Evolutionary conservation across 2,888 invertebrate genomes (phyloP), one percentile per base, ranked within the genome.

Genomic region (Choreutis nemorana): DNA sequence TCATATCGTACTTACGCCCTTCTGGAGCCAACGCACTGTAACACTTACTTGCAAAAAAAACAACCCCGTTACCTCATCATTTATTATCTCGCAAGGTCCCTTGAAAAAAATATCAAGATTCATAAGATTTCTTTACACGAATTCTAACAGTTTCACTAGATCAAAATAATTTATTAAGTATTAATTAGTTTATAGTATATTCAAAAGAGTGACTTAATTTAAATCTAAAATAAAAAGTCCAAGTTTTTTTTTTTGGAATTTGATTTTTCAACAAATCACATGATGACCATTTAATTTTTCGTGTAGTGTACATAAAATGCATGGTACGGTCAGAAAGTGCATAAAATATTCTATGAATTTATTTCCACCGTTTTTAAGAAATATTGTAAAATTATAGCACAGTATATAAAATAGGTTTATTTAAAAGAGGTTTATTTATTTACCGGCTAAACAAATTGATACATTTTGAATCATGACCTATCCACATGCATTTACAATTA

Each of bases 321-420:
- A 56, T 53, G 55, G 75, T 75, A 75, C 64, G 70, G 75, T 75
- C 72, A 71, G 75, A 73, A 75, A 68, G 70, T 67, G 65, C 64
- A 70, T 70, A 67, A 72, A 72, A 73, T 72, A 72, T 75, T 75
- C 71, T 63, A 70, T 73, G 72, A 72, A 75, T 73, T 75, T 73
- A 72, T 72, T 73, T 10, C 8, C 18, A 18, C 18, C 18, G 18
- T 18, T 18, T 18, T 18, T 6, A 18, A 18, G 5, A 18, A 18
- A 18, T 6, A 18, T 9, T 4, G 13, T 8, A 24, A 13, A 10
- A 8, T 8, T 3, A 10, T 24, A 10, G n/a, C 12, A 12, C 8
- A 6, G 18, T 6, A 23, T n/a, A n/a, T n/a, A n/a, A n/a, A n/a
- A n/a, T n/a, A n/a, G n/a, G n/a, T n/a, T n/a, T n/a, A n/a, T n/a